These are phyloP conservation scores for Microtus oregoni DNA, from an alignment of 2,113 vertebrate genomes.

Conservation along the genomic window DNA sequence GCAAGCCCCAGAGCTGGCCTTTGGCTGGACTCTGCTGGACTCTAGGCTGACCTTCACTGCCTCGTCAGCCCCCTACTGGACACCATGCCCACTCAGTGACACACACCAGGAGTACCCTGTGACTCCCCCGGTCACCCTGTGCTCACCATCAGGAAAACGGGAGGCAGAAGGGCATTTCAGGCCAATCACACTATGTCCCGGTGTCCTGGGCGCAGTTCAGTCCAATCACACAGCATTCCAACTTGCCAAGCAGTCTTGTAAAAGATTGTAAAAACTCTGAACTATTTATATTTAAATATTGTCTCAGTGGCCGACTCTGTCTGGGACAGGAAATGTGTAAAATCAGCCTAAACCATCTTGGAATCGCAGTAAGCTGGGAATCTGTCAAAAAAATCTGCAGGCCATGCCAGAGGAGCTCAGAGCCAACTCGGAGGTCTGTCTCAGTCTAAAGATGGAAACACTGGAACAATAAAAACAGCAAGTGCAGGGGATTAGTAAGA, in stretches of 20 bases:
- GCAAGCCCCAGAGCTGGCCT: not conserved
- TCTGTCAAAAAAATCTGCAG: constrained; percentile 28
- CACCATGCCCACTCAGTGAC: not conserved
- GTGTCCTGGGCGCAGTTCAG: not conserved
- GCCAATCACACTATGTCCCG: not conserved
- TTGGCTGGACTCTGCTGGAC: not conserved
- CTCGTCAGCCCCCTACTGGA: not conserved
- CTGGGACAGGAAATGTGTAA: constrained; percentile 46
- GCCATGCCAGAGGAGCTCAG: constrained; percentile 16
- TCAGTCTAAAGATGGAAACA: constrained; percentile 55
- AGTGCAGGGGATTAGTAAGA: not conserved
- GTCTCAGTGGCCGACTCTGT: constrained; percentile 35
- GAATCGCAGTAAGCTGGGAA: constrained; percentile 46
- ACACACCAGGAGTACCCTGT: not conserved
- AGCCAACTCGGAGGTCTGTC: not conserved
- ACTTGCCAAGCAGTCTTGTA: constrained; percentile 20
- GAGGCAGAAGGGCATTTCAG: not conserved
- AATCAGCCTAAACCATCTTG: constrained; percentile 58
- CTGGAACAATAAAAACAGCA: constrained; percentile 53
- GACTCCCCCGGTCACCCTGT: not conserved
- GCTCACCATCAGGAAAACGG: not conserved
- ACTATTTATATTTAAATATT: constrained; percentile 47
- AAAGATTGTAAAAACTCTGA: constrained; percentile 38
- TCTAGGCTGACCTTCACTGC: not conserved
- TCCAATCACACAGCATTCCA: constrained; percentile 1